Evolutionary conservation across 2,113 vertebrate species (phyloP), one percentile per base, ranked within the genome.

Genomic region (Hippocampus guttulatus): DNA sequence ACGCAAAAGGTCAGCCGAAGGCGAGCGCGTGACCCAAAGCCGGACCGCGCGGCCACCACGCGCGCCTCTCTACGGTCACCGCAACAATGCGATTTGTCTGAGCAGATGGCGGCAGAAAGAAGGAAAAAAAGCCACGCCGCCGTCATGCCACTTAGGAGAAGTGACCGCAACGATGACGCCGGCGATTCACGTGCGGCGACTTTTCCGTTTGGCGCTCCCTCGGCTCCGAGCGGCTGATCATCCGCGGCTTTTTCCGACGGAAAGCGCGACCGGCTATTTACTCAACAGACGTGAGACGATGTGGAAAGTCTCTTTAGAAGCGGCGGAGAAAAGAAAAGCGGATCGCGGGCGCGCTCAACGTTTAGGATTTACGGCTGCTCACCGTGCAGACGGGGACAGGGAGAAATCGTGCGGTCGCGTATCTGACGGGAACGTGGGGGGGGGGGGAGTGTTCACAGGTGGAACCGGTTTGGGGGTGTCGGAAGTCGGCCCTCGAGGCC

Each of bases 231-330:
- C 43, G 43, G 3, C 75, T 86, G 88, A 90, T 90, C 82, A 84
- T 76, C 86, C 84, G 79, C 87, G 86, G 85, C 74, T n/a, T n/a
- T 85, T 86, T 75, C 73, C 72, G 21, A 82, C 84, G 87, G 89
- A 89, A 88, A 90, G 83, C 75, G 62, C 64, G 3, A 68, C n/a
- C 16, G 72, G 74, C 75, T 73, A 70, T 64, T 30, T 54, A 45
- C 68, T 69, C 62, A 75, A 68, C 81, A 71, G 75, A 75, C 52
- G 21, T 55, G 55, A 75, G 58, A 74, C 55, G 75, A 51, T 65
- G 81, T 82, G 87, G 81, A 89, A 88, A 86, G 76, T 68, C 78
- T 81, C 66, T 68, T 33, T 66, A 43, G 27, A 61, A 76, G 73
- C 63, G 10, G 21, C 21, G 58, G 15, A 18, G 8, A 45, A 18